Percentiles rank a stretch among this genome's conserved stretches.
These are phyloP conservation scores for Pyrocoelia pectoralis DNA, from an alignment of 2,888 invertebrate genomes.

Conservation along the genomic window DNA sequence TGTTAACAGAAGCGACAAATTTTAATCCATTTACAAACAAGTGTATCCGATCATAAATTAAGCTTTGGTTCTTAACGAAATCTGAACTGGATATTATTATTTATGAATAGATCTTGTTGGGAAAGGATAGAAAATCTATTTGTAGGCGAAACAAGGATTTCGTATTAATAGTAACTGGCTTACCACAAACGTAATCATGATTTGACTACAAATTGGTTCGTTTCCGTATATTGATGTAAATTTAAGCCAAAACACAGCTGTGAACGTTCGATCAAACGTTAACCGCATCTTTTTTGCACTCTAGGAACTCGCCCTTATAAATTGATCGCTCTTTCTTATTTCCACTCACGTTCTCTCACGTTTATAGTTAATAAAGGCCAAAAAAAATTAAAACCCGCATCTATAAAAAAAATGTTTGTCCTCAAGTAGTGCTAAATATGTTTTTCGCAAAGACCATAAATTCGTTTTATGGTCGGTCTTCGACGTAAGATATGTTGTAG, in stretches of 20 bases:
- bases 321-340: neutral
- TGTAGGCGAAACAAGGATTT: conserved; percentile 1
- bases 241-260: neutral
- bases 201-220: conserved; percentile 15
- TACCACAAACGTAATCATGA: conserved; percentile 10
- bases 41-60: neutral
- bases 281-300: neutral
- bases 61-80: neutral
- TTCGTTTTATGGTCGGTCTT: neutral
- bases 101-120: neutral
- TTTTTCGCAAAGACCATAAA: conserved; percentile 7
- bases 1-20: neutral
- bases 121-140: neutral
- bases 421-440: neutral
- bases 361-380: neutral
- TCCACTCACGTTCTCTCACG: neutral
- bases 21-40: neutral
- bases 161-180: conserved; percentile 8
- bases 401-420: neutral
- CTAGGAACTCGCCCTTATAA: neutral
- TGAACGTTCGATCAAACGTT: neutral
- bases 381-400: neutral
- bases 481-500: neutral
- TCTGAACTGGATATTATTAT: neutral
- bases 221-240: conserved; percentile 4